A percentile compares a stretch with the other conserved stretches of the same genome.
Conservation (phyloP, 2,113 vertebrate species). For the Bubalus kerabau region DNA sequence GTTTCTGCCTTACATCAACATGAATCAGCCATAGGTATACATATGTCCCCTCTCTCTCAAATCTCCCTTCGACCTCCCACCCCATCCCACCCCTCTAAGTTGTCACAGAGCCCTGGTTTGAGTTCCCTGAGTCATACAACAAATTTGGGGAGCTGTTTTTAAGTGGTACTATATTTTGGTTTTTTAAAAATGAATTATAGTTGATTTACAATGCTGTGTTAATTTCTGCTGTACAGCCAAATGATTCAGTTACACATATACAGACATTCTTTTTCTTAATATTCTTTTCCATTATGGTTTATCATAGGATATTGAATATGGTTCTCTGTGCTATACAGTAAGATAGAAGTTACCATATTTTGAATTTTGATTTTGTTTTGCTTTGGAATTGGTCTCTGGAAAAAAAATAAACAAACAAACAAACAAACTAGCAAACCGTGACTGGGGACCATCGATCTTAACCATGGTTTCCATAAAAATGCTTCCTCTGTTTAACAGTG, state of each 20-base stretch:
- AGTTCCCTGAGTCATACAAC: neutral
- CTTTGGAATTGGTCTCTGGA: neutral
- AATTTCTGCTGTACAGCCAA: neutral
- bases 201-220: neutral
- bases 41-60: neutral
- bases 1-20: neutral
- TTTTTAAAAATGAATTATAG: neutral
- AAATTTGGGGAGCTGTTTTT: neutral
- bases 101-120: neutral
- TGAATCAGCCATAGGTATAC: neutral
- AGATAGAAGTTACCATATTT: neutral
- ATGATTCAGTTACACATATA: neutral
- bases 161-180: neutral
- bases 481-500: neutral
- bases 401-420: neutral
- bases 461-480: neutral
- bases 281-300: neutral
- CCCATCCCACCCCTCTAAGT: neutral
- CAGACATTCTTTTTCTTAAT: neutral
- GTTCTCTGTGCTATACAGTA: neutral
- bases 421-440: neutral
- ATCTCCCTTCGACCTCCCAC: neutral
- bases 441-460: neutral
- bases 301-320: neutral
- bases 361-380: neutral